A percentile compares a stretch with the other conserved stretches of the same genome.
These are phyloP conservation scores for Andrena fulva DNA, from an alignment of 2,888 invertebrate species.

Conservation along the genomic window DNA sequence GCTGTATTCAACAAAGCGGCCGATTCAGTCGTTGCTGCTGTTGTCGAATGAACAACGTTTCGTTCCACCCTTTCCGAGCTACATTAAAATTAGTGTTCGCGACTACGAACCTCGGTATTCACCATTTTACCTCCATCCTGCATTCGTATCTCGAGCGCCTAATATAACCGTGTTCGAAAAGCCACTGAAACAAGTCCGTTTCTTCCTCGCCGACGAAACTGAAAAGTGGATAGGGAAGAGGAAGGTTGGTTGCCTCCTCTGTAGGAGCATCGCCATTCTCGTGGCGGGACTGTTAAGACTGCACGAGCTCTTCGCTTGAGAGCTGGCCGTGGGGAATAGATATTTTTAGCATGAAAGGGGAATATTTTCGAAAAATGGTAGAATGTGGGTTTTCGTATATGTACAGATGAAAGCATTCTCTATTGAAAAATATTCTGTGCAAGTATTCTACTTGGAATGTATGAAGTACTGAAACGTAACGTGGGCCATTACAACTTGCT, in stretches of 20 bases:
- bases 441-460: not conserved
- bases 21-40: not conserved
- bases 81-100: not conserved
- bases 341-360: slow-evolving; percentile 10
- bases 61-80: not conserved
- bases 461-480: not conserved
- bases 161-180: not conserved
- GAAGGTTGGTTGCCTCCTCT: slow-evolving; percentile 9
- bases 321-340: not conserved
- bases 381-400: not conserved
- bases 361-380: not conserved
- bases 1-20: slow-evolving; percentile 5
- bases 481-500: no score
- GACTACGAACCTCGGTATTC: not conserved
- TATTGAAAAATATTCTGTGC: not conserved
- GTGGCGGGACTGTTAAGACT: not conserved
- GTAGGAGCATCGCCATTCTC: slow-evolving; percentile 1
- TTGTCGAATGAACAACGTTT: not conserved
- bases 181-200: not conserved
- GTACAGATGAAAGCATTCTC: not conserved
- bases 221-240: not conserved
- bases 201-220: not conserved
- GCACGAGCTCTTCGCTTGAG: not conserved
- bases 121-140: not conserved
- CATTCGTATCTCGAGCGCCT: not conserved